Base-by-base conservation (phyloP, 2,888 invertebrate species). In the Lobophora halterata region DNA sequence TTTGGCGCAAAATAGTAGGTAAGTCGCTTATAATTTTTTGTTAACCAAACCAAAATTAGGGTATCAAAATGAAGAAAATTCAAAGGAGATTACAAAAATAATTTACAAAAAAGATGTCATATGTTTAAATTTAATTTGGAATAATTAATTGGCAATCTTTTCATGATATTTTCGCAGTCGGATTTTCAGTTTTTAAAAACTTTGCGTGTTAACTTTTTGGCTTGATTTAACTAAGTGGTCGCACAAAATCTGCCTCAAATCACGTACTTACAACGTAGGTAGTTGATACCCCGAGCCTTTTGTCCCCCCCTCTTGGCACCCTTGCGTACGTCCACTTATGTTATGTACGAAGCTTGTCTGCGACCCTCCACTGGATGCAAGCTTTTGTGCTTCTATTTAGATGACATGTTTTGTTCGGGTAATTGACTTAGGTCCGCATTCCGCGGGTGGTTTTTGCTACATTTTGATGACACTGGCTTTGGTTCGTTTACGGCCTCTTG, bases 381-480 rank as follows among this genome's bases (percentile, higher is more conserved):
- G 49, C 52, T 54, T 54, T 55, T 57, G 61, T 57, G 46, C 52
- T 43, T 40, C 43, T 51, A 53, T 64, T 60, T 57, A 56, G 53
- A 56, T 52, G 54, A 52, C 56, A 55, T 62, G 61, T 62, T 63
- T 63, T 64, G 54, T 55, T 45, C 52, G 49, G 41, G 53, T 63
- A 65, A 66, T 65, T 65, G 65, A 64, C 64, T 64, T 59, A 61
- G 52, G 53, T 47, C 52, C 54, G 43, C 11, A 25, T 24, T 25
- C 7, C 4, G 18, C 17, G 1, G 23, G 31, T 21, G 30, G 29
- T 27, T 36, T 57, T 57, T 57, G 55, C 52, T 32, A 27, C 26
- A 5, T 27, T 13, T 33, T 39, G 42, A 40, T 40, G 47, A 30
- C 45, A 46, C 45, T 51, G 36, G 38, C 38, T 41, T 43, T 20